Conservation (phyloP, 2,113 vertebrate genomes). For the Mesoclemmys tuberculata region DNA sequence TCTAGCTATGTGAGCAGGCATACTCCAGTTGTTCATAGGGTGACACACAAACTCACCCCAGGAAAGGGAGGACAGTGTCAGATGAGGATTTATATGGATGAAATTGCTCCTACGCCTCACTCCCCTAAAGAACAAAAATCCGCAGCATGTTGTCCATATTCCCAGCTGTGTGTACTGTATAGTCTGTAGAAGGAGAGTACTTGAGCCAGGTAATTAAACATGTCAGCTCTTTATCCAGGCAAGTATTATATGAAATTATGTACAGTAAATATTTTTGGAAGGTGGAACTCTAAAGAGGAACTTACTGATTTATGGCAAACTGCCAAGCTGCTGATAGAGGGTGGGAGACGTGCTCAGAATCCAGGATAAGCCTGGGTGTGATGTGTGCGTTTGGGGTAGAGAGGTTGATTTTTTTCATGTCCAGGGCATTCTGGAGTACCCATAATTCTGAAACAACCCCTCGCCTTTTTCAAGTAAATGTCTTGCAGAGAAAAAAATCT, state of each 20-base stretch:
- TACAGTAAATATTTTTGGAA: slow-evolving; percentile 87
- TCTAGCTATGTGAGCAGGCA: not conserved
- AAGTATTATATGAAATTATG: slow-evolving; percentile 84
- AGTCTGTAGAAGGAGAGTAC: slow-evolving; percentile 71
- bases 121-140: not conserved
- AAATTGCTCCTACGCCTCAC: not conserved
- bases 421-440: not conserved
- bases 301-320: slow-evolving; percentile 79
- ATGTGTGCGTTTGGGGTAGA: fast-evolving
- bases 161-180: not conserved
- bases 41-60: not conserved
- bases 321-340: slow-evolving; percentile 76
- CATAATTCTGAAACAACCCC: not conserved
- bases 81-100: not conserved
- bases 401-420: fast-evolving
- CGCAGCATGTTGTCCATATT: not conserved
- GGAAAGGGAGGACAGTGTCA: not conserved
- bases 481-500: not conserved
- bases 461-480: not conserved
- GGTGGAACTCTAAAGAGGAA: slow-evolving; percentile 81
- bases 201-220: slow-evolving; percentile 80
- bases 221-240: slow-evolving; percentile 83
- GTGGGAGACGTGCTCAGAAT: slow-evolving; percentile 73
- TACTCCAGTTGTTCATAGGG: not conserved
- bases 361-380: slow-evolving; percentile 32